phyloP scores from a whole-genome alignment of 2,888 invertebrate species.

The Micoletzkya japonica region DNA sequence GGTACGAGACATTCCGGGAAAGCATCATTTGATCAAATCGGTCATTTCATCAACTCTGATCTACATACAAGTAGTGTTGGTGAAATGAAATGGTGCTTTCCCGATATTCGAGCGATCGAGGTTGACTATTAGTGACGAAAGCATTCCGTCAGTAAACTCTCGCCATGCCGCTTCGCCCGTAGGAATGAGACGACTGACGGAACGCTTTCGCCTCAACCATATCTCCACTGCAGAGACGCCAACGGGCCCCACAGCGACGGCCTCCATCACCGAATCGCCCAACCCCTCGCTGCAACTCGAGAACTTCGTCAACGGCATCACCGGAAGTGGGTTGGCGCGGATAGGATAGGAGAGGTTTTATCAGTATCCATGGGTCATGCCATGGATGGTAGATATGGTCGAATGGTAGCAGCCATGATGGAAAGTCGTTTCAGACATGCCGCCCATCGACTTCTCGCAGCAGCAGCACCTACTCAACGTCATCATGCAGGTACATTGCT shows the following conservation, averaged over 20 bases:
- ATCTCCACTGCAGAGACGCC: constrained; percentile 16
- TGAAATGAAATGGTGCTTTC: too few species aligned
- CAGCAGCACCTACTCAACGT: constrained; percentile 9
- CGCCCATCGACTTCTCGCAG: constrained; percentile 2
- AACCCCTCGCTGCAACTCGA: constrained; percentile 13
- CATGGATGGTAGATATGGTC: background rate
- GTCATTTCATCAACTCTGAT: too few species aligned
- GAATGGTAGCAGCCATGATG: background rate
- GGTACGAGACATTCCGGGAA: background rate
- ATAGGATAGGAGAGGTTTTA: too few species aligned
- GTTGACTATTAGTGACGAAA: too few species aligned
- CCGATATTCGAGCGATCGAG: too few species aligned
- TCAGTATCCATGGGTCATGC: too few species aligned
- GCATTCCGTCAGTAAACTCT: too few species aligned
- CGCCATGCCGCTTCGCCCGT: too few species aligned
- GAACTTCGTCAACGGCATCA: constrained; percentile 16
- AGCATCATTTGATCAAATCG: too few species aligned
- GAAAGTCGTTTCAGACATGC: background rate
- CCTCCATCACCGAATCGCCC: constrained; percentile 6
- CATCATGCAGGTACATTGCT: background rate
- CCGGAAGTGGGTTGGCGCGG: background rate
- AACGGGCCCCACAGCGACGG: constrained; percentile 17
- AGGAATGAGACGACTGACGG: too few species aligned
- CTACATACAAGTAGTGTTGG: too few species aligned
- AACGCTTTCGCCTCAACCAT: too few species aligned